Conservation (phyloP, 2,797 vertebrate genomes). For the Mionectes olivaceus region DNA sequence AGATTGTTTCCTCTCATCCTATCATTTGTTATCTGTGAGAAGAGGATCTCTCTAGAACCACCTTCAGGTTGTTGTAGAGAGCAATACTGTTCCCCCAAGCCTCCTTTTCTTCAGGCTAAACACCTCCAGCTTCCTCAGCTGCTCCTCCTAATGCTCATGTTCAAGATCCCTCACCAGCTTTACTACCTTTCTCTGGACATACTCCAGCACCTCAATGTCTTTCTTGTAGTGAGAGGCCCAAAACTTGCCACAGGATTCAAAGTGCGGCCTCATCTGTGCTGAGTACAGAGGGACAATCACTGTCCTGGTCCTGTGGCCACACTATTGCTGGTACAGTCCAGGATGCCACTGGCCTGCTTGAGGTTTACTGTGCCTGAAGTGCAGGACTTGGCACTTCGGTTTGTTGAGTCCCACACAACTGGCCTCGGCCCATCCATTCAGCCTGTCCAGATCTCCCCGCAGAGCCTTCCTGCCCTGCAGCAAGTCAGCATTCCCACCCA, state of each 20-base stretch:
- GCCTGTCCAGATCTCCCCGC: not conserved
- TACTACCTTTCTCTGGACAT: accelerated
- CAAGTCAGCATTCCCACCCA: not conserved
- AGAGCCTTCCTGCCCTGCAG: not conserved
- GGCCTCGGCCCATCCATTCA: accelerated
- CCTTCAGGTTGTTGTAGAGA: not conserved
- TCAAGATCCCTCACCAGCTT: not conserved
- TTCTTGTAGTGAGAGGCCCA: not conserved
- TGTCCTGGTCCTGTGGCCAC: not conserved
- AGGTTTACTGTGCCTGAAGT: not conserved
- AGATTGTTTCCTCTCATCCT: not conserved
- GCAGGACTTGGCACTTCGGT: not conserved
- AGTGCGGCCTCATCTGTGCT: not conserved
- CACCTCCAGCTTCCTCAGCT: not conserved
- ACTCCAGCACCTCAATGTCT: not conserved
- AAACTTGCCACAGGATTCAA: not conserved
- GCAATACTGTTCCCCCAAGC: not conserved
- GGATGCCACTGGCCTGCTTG: accelerated
- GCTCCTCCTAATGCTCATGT: not conserved
- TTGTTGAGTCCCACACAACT: not conserved
- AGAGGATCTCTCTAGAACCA: not conserved
- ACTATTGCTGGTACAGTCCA: not conserved
- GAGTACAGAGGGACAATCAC: not conserved
- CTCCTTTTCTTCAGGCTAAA: not conserved
- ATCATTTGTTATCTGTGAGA: not conserved